Evolutionary conservation across 2,797 vertebrate genomes (phyloP).

Genomic region (Sphenodon punctatus): DNA sequence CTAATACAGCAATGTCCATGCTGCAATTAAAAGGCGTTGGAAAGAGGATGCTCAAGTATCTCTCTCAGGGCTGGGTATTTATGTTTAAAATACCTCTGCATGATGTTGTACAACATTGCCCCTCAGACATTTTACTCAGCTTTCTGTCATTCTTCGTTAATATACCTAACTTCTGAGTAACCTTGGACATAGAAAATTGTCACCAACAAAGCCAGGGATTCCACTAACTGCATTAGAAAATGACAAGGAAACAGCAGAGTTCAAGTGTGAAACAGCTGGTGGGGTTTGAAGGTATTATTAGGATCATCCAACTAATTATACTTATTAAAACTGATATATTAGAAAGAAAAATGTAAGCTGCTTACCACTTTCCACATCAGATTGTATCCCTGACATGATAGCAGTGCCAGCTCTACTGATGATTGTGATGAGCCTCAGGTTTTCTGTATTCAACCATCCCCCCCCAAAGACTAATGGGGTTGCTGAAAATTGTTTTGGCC

Average conservation of each 20-base stretch:
- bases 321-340: background rate
- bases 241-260: background rate
- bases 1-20: no score
- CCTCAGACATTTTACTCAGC: background rate
- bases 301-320: background rate
- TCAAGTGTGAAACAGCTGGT: background rate
- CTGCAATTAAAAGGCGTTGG: no score
- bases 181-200: background rate
- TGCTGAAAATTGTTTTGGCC: no score
- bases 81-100: background rate
- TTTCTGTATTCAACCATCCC: no score
- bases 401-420: no score
- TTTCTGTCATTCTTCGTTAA: background rate
- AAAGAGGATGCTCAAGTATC: background rate
- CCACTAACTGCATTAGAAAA: background rate
- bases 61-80: background rate
- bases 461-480: no score
- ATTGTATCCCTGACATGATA: no score
- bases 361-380: background rate
- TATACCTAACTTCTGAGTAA: background rate
- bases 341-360: background rate
- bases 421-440: no score
- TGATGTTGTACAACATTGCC: background rate
- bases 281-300: background rate
- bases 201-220: no score